A percentile compares a stretch with the other conserved stretches of the same genome.
Conservation (phyloP, 2,888 invertebrate species). For the Coremacera marginata region DNA sequence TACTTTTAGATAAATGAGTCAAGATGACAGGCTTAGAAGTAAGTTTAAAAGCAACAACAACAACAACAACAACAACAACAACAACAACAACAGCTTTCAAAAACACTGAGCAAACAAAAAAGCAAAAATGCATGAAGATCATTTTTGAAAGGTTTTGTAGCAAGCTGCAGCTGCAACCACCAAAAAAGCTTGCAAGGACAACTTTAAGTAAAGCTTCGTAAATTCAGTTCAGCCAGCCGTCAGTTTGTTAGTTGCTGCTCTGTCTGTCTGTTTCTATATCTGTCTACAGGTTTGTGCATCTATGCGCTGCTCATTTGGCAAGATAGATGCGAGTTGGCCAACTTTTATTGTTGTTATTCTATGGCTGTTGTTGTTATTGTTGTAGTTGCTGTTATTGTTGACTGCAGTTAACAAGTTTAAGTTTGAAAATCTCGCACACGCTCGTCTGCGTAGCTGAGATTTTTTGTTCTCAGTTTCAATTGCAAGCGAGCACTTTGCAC, state of each 20-base stretch:
- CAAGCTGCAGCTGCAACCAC: neutral
- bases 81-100: neutral
- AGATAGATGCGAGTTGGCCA: conserved; percentile 29
- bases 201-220: neutral
- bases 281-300: neutral
- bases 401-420: conserved; percentile 29
- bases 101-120: neutral
- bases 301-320: neutral
- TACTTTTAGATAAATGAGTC: conserved; percentile 15
- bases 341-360: conserved; percentile 22
- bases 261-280: neutral
- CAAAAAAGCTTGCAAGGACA: neutral
- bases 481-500: neutral
- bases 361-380: neutral
- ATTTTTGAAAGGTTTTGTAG: neutral
- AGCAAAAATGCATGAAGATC: neutral
- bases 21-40: conserved; percentile 1
- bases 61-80: neutral
- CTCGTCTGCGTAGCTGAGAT: conserved; percentile 1
- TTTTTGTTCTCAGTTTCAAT: neutral
- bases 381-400: neutral
- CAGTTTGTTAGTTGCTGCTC: neutral
- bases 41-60: neutral
- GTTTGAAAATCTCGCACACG: neutral
- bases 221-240: neutral